A percentile compares a stretch with the other conserved stretches of the same genome.
phyloP scores from a whole-genome alignment of 1,140 invertebrate genomes.

The Monomorium pharaonis region DNA sequence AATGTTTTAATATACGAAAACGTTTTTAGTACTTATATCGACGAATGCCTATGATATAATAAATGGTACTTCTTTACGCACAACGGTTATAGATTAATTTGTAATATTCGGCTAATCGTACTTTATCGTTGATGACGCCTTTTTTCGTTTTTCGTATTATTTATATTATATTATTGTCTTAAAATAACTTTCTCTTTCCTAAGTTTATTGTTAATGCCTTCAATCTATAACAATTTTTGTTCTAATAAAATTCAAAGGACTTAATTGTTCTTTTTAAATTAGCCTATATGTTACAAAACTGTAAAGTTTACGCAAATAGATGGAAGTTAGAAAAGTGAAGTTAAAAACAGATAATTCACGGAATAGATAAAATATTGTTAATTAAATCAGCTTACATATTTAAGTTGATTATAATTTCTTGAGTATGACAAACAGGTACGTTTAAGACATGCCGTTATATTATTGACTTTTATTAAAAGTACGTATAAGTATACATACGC shows the following conservation, averaged over 20 bases:
- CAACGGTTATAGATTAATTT: conserved; percentile 2
- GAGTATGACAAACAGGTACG: conserved; percentile 53
- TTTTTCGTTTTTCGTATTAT: neutral
- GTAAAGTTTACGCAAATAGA: neutral
- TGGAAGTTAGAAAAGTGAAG: neutral
- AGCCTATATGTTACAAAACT: conserved; percentile 5
- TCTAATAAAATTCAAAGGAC: neutral
- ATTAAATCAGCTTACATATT: neutral
- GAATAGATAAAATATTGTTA: conserved; percentile 22
- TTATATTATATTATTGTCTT: neutral
- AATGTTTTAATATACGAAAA: conserved; percentile 22
- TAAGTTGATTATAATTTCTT: conserved; percentile 33
- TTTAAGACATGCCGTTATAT: conserved; percentile 65
- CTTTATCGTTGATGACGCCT: neutral
- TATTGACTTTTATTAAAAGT: conserved; percentile 80
- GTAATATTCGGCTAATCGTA: neutral
- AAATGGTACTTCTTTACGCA: conserved; percentile 23
- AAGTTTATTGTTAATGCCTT: neutral
- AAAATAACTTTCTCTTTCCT: neutral
- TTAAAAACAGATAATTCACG: neutral
- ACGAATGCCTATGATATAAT: conserved; percentile 29
- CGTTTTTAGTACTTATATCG: conserved; percentile 39
- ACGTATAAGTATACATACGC: conserved; percentile 79
- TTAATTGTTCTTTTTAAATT: neutral
- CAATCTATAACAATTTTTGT: neutral